Base-by-base conservation (phyloP, 2,113 vertebrate genomes). In the Scalopus aquaticus region DNA sequence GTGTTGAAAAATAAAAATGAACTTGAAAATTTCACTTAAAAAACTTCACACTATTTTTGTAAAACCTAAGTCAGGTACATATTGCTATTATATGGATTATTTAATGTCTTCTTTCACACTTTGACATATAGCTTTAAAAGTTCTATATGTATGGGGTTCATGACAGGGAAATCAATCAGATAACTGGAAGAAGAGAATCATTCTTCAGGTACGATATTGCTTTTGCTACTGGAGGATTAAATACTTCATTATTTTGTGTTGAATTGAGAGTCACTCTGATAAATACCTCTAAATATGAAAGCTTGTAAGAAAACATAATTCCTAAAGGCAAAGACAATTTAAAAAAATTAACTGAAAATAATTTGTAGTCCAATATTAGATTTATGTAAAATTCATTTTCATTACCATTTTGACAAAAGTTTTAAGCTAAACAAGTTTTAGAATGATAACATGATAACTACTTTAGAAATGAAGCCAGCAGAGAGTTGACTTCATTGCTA, bases 351-450 rank as follows among this genome's bases (percentile, higher is more conserved):
- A 73, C 37, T 88, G 74, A 76, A 91, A 95, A 87, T 58, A 91
- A 37, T 39, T 22, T 56, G 12, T 70, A 93, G 56, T 32, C 82
- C 11, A 70, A 17, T 87, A 51, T 77, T 84, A 95, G 6, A 28
- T 70, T 83, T 69, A 94, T 81, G 72, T 97, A 32, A 94, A 90
- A 88, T 94, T 77, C 42, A 91, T 73, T 85, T 94, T 64, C 58
- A 70, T 82, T 91, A 81, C 74, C 83, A 73, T 58, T 93, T 88
- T 79, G 62, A 81, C 69, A 60, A 44, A 76, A 60, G 30, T 86
- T 62, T 90, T 93, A 89, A 35, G 58, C 81, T 28, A 82, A 76
- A 80, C 12, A 93, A 81, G 30, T 65, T 91, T 16, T 26, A 88
- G 17, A 93, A 82, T 13, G 32, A 88, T 54, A 19, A 54, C 17